Evolutionary conservation across 1,140 invertebrate species (phyloP), one percentile per base, ranked within the genome.

Genomic region (Eurosta solidaginis): DNA sequence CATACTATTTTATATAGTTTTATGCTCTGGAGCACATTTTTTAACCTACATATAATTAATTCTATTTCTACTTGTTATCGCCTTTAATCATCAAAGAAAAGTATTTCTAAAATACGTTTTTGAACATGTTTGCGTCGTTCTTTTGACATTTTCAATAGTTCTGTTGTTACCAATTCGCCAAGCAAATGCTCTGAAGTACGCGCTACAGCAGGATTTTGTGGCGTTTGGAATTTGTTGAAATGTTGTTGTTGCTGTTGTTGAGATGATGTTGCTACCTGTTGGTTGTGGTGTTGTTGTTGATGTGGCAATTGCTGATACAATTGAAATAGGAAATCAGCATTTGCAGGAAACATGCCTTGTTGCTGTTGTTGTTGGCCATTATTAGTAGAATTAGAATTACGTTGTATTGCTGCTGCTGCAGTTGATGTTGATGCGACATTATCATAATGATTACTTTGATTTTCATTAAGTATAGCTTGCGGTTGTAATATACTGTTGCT

Each of bases 31-130:
- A n/a, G 54, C 54, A 59, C 10, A 10, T 17, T n/a, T 49, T 49
- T 49, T 52, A 22, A 54, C 22, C 25, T 52, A 27, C 9, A 29
- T 54, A n/a, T n/a, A n/a, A n/a, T n/a, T n/a, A n/a, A n/a, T n/a
- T n/a, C n/a, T n/a, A n/a, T n/a, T n/a, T n/a, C n/a, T n/a, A n/a
- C n/a, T n/a, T n/a, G n/a, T n/a, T n/a, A n/a, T n/a, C n/a, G n/a
- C n/a, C n/a, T 79, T 76, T 78, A 86, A 80, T 88, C 86, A 49
- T 88, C 86, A 45, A 88, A 88, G 74, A 88, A 88, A 25, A 88
- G 82, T 80, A 88, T 85, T 81, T 88, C 86, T 44, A 88, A 77
- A 36, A 88, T 88, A 68, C 85, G 77, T 59, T 85, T 86, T 78
- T 88, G 86, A 17, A 83, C 86, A 68, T 80, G 82, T 79, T 86